Conservation (phyloP, 1,140 invertebrate species). For the Lordiphosa collinella region DNA sequence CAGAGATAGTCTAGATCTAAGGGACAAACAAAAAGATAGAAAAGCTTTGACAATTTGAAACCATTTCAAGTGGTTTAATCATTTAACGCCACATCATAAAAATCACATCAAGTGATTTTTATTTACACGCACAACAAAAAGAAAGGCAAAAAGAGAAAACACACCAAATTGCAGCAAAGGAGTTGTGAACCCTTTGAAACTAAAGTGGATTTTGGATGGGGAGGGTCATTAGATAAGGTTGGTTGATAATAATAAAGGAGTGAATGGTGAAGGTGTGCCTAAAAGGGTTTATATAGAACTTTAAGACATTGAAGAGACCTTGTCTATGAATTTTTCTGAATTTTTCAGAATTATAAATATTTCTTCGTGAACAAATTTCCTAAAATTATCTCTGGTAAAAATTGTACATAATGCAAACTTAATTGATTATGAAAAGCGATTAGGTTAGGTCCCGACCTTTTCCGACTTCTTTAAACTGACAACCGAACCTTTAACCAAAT, state of each 20-base stretch:
- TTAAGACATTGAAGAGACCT: too few species aligned
- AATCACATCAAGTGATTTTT: constrained; percentile 76
- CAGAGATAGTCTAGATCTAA: constrained; percentile 23
- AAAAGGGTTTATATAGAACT: too few species aligned
- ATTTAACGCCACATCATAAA: constrained; percentile 78
- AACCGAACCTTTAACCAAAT: too few species aligned
- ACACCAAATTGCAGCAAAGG: constrained; percentile 8
- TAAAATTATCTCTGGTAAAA: too few species aligned
- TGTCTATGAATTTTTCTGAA: too few species aligned
- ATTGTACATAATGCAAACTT: too few species aligned
- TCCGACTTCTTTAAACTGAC: too few species aligned
- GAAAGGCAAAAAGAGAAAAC: constrained; percentile 19
- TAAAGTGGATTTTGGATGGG: constrained; percentile 2
- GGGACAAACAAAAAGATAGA: constrained; percentile 10
- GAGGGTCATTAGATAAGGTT: neutral
- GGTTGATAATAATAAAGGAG: constrained; percentile 2
- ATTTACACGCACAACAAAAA: constrained; percentile 60
- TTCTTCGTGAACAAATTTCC: too few species aligned
- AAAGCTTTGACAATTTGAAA: constrained; percentile 63
- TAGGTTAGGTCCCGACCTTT: too few species aligned
- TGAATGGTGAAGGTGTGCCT: neutral
- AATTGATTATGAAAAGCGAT: too few species aligned
- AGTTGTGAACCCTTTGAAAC: constrained; percentile 58
- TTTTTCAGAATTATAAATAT: too few species aligned
- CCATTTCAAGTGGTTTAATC: constrained; percentile 78